These are phyloP conservation scores for Spinibarbus caldwelli DNA, from an alignment of 2,797 vertebrate species.

Conservation along the genomic window DNA sequence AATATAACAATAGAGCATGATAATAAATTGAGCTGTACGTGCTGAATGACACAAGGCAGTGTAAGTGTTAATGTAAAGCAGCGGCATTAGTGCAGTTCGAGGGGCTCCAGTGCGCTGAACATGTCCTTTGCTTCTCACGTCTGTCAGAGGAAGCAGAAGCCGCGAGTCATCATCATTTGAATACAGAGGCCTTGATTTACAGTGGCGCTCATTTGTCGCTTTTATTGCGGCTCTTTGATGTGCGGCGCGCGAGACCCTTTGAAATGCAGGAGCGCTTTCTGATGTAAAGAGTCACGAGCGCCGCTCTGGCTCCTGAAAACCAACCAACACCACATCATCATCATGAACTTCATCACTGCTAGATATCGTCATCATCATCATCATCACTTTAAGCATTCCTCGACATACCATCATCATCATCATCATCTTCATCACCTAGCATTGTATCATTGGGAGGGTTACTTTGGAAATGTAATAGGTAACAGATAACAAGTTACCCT, in stretches of 20 bases:
- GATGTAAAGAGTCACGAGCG: conserved; percentile 77
- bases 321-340: neutral
- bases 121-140: no score
- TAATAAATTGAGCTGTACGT: neutral
- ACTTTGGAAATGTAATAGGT: no score
- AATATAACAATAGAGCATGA: no score
- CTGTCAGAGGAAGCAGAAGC: conserved; percentile 21
- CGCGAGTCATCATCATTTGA: conserved; percentile 34
- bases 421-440: no score
- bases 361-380: no score
- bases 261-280: conserved; percentile 84
- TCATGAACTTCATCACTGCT: no score
- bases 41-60: neutral
- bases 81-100: neutral
- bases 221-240: conserved; percentile 81
- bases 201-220: conserved; percentile 60
- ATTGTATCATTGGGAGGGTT: no score
- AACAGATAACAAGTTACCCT: no score
- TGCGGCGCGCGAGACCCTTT: conserved; percentile 75
- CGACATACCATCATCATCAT: no score
- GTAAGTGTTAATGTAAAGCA: no score
- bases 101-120: conserved; percentile 1
- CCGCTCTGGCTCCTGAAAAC: neutral
- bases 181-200: no score
- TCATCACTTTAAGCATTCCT: no score